Evolutionary conservation across 2,113 vertebrate species (phyloP).

Genomic region (Paralichthys olivaceus): DNA sequence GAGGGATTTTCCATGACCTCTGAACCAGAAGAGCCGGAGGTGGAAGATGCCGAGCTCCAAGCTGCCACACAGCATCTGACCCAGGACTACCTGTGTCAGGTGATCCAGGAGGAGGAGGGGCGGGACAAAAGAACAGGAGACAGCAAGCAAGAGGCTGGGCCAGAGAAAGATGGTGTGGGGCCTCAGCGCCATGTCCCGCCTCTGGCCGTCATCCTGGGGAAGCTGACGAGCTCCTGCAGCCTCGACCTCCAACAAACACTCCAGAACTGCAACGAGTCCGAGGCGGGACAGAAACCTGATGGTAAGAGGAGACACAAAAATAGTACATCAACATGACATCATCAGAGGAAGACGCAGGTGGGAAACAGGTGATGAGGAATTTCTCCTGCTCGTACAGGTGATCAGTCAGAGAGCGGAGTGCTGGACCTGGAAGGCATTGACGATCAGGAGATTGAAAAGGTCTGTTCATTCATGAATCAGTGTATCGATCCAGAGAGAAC

Average conservation of each 20-base stretch:
- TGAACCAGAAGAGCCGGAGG: constrained; percentile 81
- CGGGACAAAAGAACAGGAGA: neutral
- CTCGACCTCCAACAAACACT: constrained; percentile 90
- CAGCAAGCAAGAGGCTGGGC: neutral
- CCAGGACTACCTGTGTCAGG: constrained; percentile 89
- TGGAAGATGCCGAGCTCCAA: constrained; percentile 88
- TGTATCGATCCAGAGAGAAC: neutral
- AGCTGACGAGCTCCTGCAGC: constrained; percentile 86
- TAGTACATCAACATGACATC: neutral
- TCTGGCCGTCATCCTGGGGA: constrained; percentile 87
- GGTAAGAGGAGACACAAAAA: constrained; percentile 78
- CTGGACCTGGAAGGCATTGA: constrained; percentile 95
- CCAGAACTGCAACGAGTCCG: constrained; percentile 86
- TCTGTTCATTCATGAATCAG: constrained; percentile 62
- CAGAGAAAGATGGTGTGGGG: neutral
- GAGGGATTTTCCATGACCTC: constrained; percentile 76
- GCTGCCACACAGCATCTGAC: constrained; percentile 90
- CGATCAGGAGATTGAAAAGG: constrained; percentile 95
- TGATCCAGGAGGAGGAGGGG: constrained; percentile 78
- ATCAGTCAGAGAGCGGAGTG: constrained; percentile 85
- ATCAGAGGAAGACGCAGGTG: neutral
- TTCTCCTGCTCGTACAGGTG: constrained; percentile 70
- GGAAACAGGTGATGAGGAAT: neutral
- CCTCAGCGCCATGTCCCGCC: constrained; percentile 60
- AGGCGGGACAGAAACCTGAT: constrained; percentile 69